Percentiles rank a stretch among this genome's conserved stretches.
Evolutionary conservation across 2,888 invertebrate species (phyloP).

Genomic region (Carterocephalus palaemon): DNA sequence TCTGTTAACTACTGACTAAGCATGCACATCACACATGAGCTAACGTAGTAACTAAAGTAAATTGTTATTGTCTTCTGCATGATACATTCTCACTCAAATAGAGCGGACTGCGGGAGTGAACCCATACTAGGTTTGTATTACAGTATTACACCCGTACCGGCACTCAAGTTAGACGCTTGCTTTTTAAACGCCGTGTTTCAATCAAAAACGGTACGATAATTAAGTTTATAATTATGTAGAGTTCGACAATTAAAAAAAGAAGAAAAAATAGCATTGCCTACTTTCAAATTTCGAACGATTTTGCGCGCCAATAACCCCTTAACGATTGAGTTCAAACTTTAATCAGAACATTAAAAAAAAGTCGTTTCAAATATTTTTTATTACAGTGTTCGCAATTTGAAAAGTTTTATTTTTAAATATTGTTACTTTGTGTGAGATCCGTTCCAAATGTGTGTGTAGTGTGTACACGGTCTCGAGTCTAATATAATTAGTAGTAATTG

Average conservation of each 20-base stretch:
- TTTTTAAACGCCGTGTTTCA: conserved; percentile 42
- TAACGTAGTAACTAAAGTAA: conserved; percentile 28
- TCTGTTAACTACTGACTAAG: conserved; percentile 28
- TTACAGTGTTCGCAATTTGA: conserved; percentile 2
- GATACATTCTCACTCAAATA: conserved; percentile 72
- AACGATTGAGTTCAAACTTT: too few relatives aligned
- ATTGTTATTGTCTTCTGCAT: conserved; percentile 53
- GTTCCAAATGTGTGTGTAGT: conserved; percentile 40
- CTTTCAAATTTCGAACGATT: conserved; percentile 8
- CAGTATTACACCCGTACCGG: conserved; percentile 54
- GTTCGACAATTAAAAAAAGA: too few relatives aligned
- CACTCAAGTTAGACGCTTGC: conserved; percentile 62
- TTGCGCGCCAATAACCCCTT: conserved; percentile 21
- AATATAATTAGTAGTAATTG: conserved; percentile 74
- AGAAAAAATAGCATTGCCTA: too few relatives aligned
- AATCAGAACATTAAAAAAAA: too few relatives aligned
- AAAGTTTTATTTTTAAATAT: background rate
- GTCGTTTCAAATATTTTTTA: background rate
- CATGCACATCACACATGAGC: conserved; percentile 24
- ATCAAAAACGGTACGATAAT: conserved; percentile 34
- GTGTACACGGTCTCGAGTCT: conserved; percentile 52
- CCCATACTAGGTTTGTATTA: conserved; percentile 54
- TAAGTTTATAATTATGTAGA: conserved; percentile 22
- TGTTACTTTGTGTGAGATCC: conserved; percentile 2
- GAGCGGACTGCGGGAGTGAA: conserved; percentile 57